Base-by-base conservation (phyloP, 2,113 vertebrate genomes). In the Pluvialis apricaria region DNA sequence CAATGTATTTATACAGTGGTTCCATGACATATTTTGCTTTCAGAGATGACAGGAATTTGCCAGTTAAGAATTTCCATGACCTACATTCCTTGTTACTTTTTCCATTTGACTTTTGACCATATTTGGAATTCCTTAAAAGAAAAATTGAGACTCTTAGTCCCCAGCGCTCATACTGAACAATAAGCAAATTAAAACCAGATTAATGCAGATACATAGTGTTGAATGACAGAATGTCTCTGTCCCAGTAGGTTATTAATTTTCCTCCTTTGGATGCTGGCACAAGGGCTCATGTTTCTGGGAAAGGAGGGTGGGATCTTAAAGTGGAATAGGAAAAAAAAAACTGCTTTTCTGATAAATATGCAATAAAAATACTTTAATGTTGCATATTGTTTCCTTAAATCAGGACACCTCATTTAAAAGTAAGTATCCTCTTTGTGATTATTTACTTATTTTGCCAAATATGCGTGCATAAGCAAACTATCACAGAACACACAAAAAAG, bases 181-280 rank as follows among this genome's bases (percentile, higher is more conserved):
- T 93, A 96, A 94, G 34, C 69, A 97, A 97, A 97, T 97, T 96
- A 97, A 97, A 98, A 96, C 36, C 91, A 97, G 91, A 97, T 96
- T 96, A 97, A 90, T 95, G 55, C 80, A 95, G 76, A 86, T 96
- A 92, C 58, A 21, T 60, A 82, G 62, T 78, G 71, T 31, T 96
- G 73, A 97, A 92, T 97, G 94, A 95, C 88, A 97, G 88, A 75
- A 90, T 93, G 54, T 83, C 68, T 94, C 68, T 95, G 44, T 97
- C 76, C 64, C 79, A 94, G 94, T 82, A 58, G 45, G 29, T 86
- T 96, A 97, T 95, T 95, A 58, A 34, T 95, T 97, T 95, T 77
- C 93, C 25, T 90, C 58, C 81, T 87, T 87, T 92, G 76, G 96
- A 88, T 92, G 64, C 71, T 94, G 83, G 52, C 87, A 89, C 32